A percentile compares a stretch with the other conserved stretches of the same genome.
These are phyloP conservation scores for Spongilla lacustris DNA, from an alignment of 37 sponge, comb jelly and placozoan species.

Conservation along the genomic window DNA sequence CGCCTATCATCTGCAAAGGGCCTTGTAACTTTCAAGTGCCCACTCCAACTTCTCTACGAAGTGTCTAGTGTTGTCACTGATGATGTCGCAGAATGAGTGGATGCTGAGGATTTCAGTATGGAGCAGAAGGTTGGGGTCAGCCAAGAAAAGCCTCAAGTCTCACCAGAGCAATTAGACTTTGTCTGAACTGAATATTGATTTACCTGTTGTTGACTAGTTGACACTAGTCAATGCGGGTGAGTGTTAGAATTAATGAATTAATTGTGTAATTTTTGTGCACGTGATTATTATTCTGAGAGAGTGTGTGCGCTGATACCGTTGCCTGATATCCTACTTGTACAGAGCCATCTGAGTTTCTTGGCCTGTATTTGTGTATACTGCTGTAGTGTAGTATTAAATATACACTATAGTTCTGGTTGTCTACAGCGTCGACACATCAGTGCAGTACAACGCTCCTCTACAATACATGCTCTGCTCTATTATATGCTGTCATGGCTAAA, in stretches of 20 bases:
- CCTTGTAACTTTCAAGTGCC: not conserved
- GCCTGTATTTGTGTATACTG: too few species aligned
- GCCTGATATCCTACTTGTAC: not conserved
- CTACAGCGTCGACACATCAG: too few species aligned
- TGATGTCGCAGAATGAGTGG: not conserved
- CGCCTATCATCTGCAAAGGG: not conserved
- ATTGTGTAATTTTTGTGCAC: not conserved
- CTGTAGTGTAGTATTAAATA: too few species aligned
- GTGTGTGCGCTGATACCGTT: not conserved
- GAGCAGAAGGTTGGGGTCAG: not conserved
- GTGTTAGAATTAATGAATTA: not conserved
- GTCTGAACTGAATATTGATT: conserved; percentile 1
- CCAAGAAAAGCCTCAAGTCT: not conserved
- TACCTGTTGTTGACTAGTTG: not conserved
- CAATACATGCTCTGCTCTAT: too few species aligned
- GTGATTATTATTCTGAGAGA: not conserved
- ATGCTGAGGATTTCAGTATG: not conserved
- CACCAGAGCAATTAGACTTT: not conserved
- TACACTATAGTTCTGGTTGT: too few species aligned
- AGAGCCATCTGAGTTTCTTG: too few species aligned
- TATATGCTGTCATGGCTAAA: too few species aligned
- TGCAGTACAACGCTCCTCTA: too few species aligned
- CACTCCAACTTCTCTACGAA: conserved; percentile 28
- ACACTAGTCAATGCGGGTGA: not conserved
- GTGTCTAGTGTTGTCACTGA: not conserved